A percentile compares a stretch with the other conserved stretches of the same genome.
Evolutionary conservation across 2,888 invertebrate species (phyloP).

Genomic region (Oligia fasciuncula): DNA sequence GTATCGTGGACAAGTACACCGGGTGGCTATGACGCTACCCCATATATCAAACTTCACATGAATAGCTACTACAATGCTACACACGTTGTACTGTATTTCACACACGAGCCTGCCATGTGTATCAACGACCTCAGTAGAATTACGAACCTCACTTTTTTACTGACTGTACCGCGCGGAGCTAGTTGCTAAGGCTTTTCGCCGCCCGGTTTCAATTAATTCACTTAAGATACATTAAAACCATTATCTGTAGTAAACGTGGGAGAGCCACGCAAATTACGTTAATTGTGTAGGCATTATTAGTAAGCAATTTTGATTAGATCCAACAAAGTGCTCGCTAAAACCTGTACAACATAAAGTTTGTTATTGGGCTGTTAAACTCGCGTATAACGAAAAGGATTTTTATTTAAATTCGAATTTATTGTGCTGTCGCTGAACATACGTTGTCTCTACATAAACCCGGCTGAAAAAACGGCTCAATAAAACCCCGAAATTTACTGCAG

Average conservation of each 20-base stretch:
- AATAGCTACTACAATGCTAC: constrained; percentile 68
- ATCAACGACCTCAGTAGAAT: constrained; percentile 28
- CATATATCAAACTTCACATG: constrained; percentile 73
- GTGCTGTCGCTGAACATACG: constrained; percentile 63
- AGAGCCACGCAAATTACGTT: constrained; percentile 53
- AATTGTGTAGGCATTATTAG: constrained; percentile 58
- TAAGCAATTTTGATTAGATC: constrained; percentile 57
- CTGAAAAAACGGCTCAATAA: constrained; percentile 75
- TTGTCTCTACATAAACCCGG: constrained; percentile 68
- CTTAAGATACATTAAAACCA: constrained; percentile 58
- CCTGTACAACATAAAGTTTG: constrained; percentile 42
- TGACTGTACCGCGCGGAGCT: constrained; percentile 18
- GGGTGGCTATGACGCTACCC: constrained; percentile 69
- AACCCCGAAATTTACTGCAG: constrained; percentile 74
- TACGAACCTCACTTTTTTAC: constrained; percentile 40
- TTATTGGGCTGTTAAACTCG: constrained; percentile 35
- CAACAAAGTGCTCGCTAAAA: constrained; percentile 49
- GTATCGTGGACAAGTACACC: constrained; percentile 65
- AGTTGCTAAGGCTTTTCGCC: constrained; percentile 36
- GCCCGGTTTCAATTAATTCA: constrained; percentile 56
- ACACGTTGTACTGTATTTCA: constrained; percentile 34
- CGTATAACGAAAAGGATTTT: constrained; percentile 49
- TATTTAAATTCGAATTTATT: constrained; percentile 62
- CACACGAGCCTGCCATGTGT: constrained; percentile 18
- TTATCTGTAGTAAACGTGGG: constrained; percentile 56